Evolutionary conservation across 2,797 vertebrate genomes (phyloP).

Genomic region (Semaprochilodus insignis): DNA sequence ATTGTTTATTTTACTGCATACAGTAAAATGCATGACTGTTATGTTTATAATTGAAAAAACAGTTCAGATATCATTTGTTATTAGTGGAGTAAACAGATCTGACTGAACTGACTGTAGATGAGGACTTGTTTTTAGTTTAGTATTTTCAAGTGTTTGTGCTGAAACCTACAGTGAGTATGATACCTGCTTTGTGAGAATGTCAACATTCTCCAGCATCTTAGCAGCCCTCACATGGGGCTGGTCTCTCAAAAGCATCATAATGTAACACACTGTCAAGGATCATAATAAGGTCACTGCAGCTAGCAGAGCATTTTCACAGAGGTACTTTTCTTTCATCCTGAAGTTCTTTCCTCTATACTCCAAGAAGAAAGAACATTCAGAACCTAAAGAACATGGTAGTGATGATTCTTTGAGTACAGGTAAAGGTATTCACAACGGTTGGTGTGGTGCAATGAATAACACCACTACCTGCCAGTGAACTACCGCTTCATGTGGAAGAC

Average conservation of each 20-base stretch:
- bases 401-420: neutral
- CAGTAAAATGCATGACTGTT: neutral
- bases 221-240: constrained; percentile 4
- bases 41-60: neutral
- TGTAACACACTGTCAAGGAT: constrained; percentile 22
- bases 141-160: neutral
- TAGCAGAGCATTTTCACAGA: neutral
- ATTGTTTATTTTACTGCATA: neutral
- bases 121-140: neutral
- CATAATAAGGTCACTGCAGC: constrained; percentile 4
- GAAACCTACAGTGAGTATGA: neutral
- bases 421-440: neutral
- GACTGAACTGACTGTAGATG: neutral
- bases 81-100: neutral
- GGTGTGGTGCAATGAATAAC: no score
- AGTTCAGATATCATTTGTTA: neutral
- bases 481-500: no score
- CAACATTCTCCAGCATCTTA: constrained; percentile 8
- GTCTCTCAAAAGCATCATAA: neutral
- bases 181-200: neutral
- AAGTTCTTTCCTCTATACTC: neutral
- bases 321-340: neutral
- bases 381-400: neutral
- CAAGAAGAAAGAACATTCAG: no score
- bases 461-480: no score